A percentile compares a stretch with the other conserved stretches of the same genome.
These are phyloP conservation scores for Sinohyriopsis cumingii DNA, from an alignment of 2,888 invertebrate genomes.

Conservation along the genomic window DNA sequence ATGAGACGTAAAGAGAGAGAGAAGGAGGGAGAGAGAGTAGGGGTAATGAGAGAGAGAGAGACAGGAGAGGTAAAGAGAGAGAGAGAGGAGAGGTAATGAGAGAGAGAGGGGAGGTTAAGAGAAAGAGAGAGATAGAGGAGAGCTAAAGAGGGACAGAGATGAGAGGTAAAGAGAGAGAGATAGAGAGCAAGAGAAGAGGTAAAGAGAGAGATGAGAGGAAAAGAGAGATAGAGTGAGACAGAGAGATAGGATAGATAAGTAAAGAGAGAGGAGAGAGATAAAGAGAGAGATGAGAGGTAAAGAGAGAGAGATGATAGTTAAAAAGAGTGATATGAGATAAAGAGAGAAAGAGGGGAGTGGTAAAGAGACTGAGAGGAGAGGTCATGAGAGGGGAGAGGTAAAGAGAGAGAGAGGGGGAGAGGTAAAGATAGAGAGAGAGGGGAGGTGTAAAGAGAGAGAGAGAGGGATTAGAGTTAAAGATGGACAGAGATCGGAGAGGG, in stretches of 20 bases:
- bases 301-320: slow-evolving; percentile 1
- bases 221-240: slow-evolving; percentile 1
- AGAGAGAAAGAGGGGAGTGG: not conserved
- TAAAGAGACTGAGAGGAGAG: not conserved
- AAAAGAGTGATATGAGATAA: not conserved
- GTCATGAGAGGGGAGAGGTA: not conserved
- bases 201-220: slow-evolving; percentile 6
- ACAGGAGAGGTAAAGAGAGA: not conserved
- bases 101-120: not conserved
- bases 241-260: not conserved
- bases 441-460: no score
- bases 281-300: not conserved
- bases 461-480: not conserved
- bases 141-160: no score
- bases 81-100: slow-evolving; percentile 1
- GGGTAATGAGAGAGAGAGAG: not conserved
- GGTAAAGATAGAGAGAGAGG: slow-evolving; percentile 4
- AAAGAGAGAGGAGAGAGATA: not conserved
- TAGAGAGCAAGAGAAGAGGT: not conserved
- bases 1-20: not conserved
- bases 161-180: no score
- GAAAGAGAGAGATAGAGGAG: slow-evolving; percentile 1
- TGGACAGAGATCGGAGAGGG: not conserved
- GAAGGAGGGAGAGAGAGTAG: not conserved
- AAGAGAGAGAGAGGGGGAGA: slow-evolving; percentile 17